phyloP scores from a whole-genome alignment of 2,797 vertebrate genomes.

The Saguinus oedipus region DNA sequence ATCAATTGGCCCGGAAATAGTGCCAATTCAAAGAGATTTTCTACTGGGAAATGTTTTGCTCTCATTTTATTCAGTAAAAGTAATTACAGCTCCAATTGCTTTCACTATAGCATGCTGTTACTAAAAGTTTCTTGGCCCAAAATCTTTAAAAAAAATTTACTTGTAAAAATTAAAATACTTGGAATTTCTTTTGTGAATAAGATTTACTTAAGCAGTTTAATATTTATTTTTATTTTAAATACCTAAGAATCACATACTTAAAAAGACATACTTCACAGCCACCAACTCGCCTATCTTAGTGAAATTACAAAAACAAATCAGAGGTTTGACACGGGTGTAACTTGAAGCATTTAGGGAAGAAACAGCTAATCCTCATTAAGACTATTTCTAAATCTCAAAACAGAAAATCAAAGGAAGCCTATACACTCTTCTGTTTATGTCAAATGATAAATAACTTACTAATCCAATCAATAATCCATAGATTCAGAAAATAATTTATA shows the following conservation, averaged over 20 bases:
- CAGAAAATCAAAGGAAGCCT: neutral
- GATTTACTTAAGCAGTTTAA: neutral
- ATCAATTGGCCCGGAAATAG: constrained; percentile 8
- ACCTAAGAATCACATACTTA: neutral
- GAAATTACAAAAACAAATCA: constrained; percentile 41
- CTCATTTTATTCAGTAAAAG: constrained; percentile 24
- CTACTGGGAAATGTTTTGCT: neutral
- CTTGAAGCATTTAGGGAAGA: neutral
- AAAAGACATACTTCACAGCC: neutral
- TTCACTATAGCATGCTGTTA: neutral
- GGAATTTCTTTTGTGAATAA: neutral
- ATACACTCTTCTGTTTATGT: neutral
- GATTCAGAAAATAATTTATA: neutral
- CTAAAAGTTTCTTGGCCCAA: neutral
- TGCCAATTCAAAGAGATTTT: constrained; percentile 22
- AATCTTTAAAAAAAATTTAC: neutral
- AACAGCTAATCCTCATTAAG: neutral
- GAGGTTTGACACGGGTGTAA: neutral
- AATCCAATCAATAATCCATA: neutral
- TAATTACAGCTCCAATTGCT: constrained; percentile 35
- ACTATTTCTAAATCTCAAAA: constrained; percentile 29
- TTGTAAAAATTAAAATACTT: constrained; percentile 32
- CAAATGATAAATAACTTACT: neutral
- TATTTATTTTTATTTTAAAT: constrained; percentile 11
- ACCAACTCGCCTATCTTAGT: neutral